Base-by-base conservation (phyloP, 2,113 vertebrate species). In the Donacobius atricapilla region DNA sequence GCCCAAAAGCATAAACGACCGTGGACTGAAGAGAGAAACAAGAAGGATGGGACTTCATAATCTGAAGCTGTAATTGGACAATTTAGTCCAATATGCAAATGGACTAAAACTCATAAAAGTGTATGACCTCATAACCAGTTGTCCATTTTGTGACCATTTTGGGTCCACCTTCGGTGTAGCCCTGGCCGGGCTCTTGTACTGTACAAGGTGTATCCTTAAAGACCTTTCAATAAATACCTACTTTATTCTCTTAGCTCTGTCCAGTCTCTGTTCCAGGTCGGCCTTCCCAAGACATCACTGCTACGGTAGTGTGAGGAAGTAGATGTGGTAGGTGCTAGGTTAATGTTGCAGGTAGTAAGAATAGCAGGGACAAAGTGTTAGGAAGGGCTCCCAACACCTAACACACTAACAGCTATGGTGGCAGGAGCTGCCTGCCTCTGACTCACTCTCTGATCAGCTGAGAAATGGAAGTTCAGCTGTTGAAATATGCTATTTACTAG, bases 41-140 rank as follows among this genome's bases (percentile, higher is more conserved):
- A 17, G 4, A 58, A 58, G n/a, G 57, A 58, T 17, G 15, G 23
- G 23, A 37, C n/a, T 58, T 35, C n/a, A 37, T 17, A 58, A 58
- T 17, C 56, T 58, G 56, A 58, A 58, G 56, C n/a, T 35, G n/a
- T 58, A 35, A 58, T 16, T 58, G 23, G n/a, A 35, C 5, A 58
- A 11, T 10, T 58, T 25, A 35, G 3, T 6, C n/a, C n/a, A 35
- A 11, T 16, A 35, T 58, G 22, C 23, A 58, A 58, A 58, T 24
- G 23, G 15, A 35, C 56, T 23, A 24, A 58, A 58, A 58, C 15
- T 58, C 35, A 11, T 23, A 25, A 16, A 35, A 35, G 15, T 24
- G 15, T 24, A 10, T 24, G n/a, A 58, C 22, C n/a, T 7, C 4
- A 3, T 58, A n/a, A 24, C 22, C 2, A 9, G 23, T 6, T 3